Evolutionary conservation across 2,888 invertebrate genomes (phyloP).

Genomic region (Punctoribates punctum): DNA sequence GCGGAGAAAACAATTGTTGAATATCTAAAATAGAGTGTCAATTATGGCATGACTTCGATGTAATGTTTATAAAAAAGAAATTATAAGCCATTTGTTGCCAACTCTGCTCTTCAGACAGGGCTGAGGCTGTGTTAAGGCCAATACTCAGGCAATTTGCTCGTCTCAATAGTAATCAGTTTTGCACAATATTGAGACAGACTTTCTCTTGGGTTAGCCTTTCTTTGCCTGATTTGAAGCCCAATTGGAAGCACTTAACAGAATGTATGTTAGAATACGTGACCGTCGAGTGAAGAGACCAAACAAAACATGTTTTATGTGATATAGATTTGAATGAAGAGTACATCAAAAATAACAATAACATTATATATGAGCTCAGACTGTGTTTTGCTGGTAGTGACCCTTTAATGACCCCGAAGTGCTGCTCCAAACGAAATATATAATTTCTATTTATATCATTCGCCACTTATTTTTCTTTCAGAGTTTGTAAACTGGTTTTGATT

Average conservation of each 20-base stretch:
- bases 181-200: conserved; percentile 2
- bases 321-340: conserved; percentile 11
- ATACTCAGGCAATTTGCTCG: neutral
- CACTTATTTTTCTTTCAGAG: conserved; percentile 9
- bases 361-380: conserved; percentile 3
- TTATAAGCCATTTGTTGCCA: conserved; percentile 8
- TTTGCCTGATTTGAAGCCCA: neutral
- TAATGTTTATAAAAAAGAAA: conserved; percentile 9
- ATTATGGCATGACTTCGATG: neutral
- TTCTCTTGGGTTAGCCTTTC: neutral
- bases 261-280: conserved; percentile 28
- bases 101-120: neutral
- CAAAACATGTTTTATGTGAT: neutral
- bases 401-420: conserved; percentile 36
- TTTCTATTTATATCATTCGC: conserved; percentile 36
- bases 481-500: conserved; percentile 26
- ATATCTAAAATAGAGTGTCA: conserved; percentile 25
- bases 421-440: conserved; percentile 14
- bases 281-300: neutral
- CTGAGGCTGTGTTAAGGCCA: too few relatives aligned
- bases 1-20: conserved; percentile 34
- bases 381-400: conserved; percentile 21
- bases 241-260: conserved; percentile 20
- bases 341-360: conserved; percentile 3
- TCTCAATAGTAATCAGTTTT: conserved; percentile 14